Evolutionary conservation across 2,888 invertebrate species (phyloP), one percentile per base, ranked within the genome.

Genomic region (Sphaerophoria rueppellii): DNA sequence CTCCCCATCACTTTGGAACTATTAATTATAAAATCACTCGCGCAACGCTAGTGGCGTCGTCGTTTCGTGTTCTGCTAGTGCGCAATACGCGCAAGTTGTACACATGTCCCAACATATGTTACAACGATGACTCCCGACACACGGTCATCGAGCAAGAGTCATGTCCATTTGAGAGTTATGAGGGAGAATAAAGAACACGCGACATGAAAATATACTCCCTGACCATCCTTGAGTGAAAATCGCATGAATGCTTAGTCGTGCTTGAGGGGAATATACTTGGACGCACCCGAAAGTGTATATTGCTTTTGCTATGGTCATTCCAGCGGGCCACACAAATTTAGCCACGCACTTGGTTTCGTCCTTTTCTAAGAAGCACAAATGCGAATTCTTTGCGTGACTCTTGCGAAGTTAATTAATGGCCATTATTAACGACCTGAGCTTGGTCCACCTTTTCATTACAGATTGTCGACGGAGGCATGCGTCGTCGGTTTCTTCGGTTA

Each of bases 171-270:
- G 69, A 54, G 73, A 85, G 81, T 85, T 85, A 85, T 85, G 81
- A 85, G 76, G 58, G 72, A 52, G 76, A 81, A 81, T 85, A 85
- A 85, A 77, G 76, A 85, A 85, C 81, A 85, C 85, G 85, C 81
- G 85, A 85, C 85, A 80, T 72, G 83, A 69, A 72, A 46, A 55
- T 52, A 32, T 34, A 43, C 76, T 63, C 14, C 61, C 61, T 46
- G 34, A 46, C 60, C 40, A 16, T 67, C 52, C 52, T 52, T 40
- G 58, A 46, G 52, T 43, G 46, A 69, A 60, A 79, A 79, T 65
- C 74, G 65, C 46, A 35, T 63, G 40, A 72, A 67, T 71, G 37
- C 43, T 63, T 12, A 46, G 67, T 75, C 60, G 70, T 79, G 79
- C 63, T 78, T 11, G 12, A 12, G 16, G 37, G 72, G 70, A 65